Base-by-base conservation (phyloP, 2,797 vertebrate genomes). In the Cuculus canorus region DNA sequence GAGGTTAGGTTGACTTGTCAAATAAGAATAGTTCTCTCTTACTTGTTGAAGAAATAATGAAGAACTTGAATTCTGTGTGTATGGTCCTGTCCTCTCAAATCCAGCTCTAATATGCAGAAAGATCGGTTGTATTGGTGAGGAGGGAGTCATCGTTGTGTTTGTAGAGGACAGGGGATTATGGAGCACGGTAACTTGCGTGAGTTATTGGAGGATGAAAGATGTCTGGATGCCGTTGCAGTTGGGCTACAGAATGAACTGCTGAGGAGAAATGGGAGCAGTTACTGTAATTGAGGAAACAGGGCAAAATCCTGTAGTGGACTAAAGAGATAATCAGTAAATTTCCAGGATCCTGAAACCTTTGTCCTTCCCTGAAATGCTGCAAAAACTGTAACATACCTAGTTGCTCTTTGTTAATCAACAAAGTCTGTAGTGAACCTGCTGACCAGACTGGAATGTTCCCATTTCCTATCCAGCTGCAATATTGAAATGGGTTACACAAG, bases 371-470 rank as follows among this genome's bases (percentile, higher is more conserved):
- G 39, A 77, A 87, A 59, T 72, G 19, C 76, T 86, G 57, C 33
- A 91, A 78, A 71, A 92, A 43, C 22, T 27, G 16, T 61, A 39
- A 23, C 6, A 8, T 70, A 41, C 61, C 15, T 64, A 4, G 5
- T 66, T 92, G 71, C 11, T 37, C 81, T 35, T 52, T 54, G 75
- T 91, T 95, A 91, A 84, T 91, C 61, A 90, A 48, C 39, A n/a
- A 32, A 11, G 68, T 65, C 84, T 89, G 61, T 63, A 50, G 61
- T 11, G 64, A 96, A 50, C 78, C 68, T 68, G 73, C 78, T 59
- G 69, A 86, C 57, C 70, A 71, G 84, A 78, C 76, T 93, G 93
- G 93, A 95, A 91, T 94, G 91, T 96, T 94, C 73, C 59, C 65
- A 70, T 96, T 95, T 95, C 93, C 91, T 91, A 28, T 82, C 56